Base-by-base conservation (phyloP, 2,888 invertebrate genomes). In the Cyclophora albipunctata region DNA sequence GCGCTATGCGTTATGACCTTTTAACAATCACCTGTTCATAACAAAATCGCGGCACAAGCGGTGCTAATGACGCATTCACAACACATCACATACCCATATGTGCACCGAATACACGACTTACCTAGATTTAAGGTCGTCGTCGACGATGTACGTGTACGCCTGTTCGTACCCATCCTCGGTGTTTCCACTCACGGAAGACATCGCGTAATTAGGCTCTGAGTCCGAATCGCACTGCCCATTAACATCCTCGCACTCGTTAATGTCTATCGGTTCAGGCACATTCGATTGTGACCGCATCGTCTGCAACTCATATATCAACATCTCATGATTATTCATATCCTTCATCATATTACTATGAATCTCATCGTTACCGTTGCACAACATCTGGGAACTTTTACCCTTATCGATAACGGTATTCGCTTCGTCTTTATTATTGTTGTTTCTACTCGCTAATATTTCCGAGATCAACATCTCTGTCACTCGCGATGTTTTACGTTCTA, bases 271-370 rank as follows among this genome's bases (percentile, higher is more conserved):
- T 37, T 82, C 81, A 3, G 82, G 79, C 53, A 87, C 79, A 58
- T 80, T 81, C 0, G 84, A 76, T 57, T 83, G 82, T 46, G 88
- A 88, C 52, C 91, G 90, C 93, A 93, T 93, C 49, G 90, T 91
- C 63, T 93, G 91, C 74, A 93, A 71, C 71, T 93, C 93, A 55
- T 92, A 91, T 65, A 93, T 93, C 64, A 93, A 85, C 79, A 93
- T 90, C 78, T 93, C 93, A 69, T 93, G 93, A 71, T 91, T 91
- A 65, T 84, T 88, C 84, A 89, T 87, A 64, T 89, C 89, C 67
- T 84, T 87, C 78, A 77, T 80, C 60, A 73, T 66, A 40, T 78
- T 78, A 44, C 71, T 69, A 40, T 78, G 79, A 45, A 71, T 69
- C 55, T 82, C 84, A 40, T 71, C 75, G 59, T 74, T 75, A 41